Evolutionary conservation across 2,113 vertebrate genomes (phyloP).

Genomic region (Vulpes lagopus): DNA sequence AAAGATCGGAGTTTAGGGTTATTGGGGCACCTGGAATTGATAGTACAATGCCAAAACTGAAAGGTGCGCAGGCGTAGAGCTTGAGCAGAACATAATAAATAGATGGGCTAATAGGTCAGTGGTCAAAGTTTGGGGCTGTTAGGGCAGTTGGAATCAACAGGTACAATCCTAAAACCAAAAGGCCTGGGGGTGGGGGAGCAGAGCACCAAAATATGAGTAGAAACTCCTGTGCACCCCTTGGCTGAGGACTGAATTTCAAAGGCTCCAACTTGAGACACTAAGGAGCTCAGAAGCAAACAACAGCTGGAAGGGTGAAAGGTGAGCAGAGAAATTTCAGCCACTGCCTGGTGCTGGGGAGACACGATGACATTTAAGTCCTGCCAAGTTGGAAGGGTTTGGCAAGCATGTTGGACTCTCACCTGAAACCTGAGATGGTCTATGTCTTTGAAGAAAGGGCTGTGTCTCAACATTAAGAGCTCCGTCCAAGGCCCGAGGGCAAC

Average conservation of each 20-base stretch:
- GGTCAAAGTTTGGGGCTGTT: neutral
- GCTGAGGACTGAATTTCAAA: neutral
- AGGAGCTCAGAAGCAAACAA: neutral
- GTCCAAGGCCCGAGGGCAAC: no score
- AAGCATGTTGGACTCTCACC: neutral
- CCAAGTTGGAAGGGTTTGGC: neutral
- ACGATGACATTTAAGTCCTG: neutral
- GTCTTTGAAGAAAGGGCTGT: neutral
- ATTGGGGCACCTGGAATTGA: neutral
- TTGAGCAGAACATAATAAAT: no score
- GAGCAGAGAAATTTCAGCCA: neutral
- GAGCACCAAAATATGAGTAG: neutral
- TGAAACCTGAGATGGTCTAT: neutral
- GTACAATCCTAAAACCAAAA: neutral
- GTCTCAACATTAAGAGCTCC: neutral
- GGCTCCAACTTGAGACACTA: neutral
- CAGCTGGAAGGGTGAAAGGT: neutral
- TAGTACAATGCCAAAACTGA: neutral
- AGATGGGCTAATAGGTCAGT: neutral
- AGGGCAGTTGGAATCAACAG: neutral
- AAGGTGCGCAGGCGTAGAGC: neutral
- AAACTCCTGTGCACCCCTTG: no score
- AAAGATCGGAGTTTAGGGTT: neutral
- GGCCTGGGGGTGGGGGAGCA: accelerated
- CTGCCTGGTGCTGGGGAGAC: neutral